These are phyloP conservation scores for Pseudolaguvia tuberculata DNA, from an alignment of 2,113 vertebrate genomes.

Conservation along the genomic window DNA sequence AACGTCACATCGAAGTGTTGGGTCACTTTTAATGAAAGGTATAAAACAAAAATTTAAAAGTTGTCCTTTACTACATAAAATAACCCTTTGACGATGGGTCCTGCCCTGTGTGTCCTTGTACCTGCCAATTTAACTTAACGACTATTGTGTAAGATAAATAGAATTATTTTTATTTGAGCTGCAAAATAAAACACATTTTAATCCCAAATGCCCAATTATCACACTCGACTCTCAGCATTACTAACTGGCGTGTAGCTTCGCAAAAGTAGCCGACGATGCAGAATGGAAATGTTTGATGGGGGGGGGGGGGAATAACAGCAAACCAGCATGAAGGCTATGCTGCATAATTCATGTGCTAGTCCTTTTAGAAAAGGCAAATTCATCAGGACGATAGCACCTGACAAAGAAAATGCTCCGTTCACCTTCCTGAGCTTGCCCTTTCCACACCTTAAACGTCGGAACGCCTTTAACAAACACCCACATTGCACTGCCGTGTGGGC, in stretches of 20 bases:
- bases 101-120: too few relatives aligned
- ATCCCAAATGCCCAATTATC: background rate
- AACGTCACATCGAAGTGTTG: background rate
- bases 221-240: background rate
- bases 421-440: conserved; percentile 71
- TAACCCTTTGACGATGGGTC: background rate
- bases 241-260: background rate
- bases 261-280: conserved; percentile 1
- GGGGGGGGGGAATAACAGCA: conserved; percentile 20
- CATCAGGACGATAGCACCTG: conserved; percentile 68
- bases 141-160: background rate
- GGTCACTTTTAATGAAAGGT: too few relatives aligned
- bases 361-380: conserved; percentile 76
- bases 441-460: conserved; percentile 51
- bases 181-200: background rate
- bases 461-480: conserved; percentile 18
- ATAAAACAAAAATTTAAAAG: too few relatives aligned
- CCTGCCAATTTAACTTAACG: background rate
- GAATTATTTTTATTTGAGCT: background rate
- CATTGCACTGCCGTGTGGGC: conserved; percentile 25
- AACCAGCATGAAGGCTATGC: conserved; percentile 58
- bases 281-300: conserved; percentile 27
- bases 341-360: conserved; percentile 77
- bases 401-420: conserved; percentile 63
- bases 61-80: background rate